Evolutionary conservation across 2,888 invertebrate genomes (phyloP).

Genomic region (Parthenolecanium corni): DNA sequence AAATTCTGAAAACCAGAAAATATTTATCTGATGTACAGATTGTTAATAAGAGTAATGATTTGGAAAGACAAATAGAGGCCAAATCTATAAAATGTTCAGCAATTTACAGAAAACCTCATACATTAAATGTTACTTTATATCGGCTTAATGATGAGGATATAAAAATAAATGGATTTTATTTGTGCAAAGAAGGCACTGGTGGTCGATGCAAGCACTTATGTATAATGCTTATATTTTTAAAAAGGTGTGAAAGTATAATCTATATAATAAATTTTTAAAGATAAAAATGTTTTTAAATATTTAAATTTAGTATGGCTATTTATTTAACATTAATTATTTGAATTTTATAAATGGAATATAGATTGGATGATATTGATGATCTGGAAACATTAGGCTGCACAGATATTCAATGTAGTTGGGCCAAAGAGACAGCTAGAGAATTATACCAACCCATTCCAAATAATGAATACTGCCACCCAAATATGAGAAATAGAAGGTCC

Average conservation of each 20-base stretch:
- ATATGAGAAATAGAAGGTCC: background rate
- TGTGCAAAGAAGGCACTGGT: background rate
- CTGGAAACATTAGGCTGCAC: background rate
- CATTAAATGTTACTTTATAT: background rate
- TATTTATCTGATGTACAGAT: too few relatives aligned
- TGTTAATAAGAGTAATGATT: background rate
- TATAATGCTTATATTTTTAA: background rate
- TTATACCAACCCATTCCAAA: background rate
- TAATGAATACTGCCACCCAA: background rate
- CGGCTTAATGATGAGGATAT: background rate
- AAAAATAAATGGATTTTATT: background rate
- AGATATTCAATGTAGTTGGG: background rate
- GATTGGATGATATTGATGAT: background rate
- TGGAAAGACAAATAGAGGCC: background rate
- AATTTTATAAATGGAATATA: background rate
- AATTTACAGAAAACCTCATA: background rate
- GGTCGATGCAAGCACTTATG: background rate
- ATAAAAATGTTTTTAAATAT: background rate
- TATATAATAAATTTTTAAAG: too few relatives aligned
- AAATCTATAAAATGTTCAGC: background rate
- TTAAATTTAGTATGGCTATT: background rate
- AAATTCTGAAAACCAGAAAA: background rate
- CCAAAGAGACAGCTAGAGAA: background rate
- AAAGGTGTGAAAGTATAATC: background rate
- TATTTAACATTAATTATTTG: background rate